phyloP scores from a whole-genome alignment of 1,140 invertebrate species.

The Drosophila punjabiensis region DNA sequence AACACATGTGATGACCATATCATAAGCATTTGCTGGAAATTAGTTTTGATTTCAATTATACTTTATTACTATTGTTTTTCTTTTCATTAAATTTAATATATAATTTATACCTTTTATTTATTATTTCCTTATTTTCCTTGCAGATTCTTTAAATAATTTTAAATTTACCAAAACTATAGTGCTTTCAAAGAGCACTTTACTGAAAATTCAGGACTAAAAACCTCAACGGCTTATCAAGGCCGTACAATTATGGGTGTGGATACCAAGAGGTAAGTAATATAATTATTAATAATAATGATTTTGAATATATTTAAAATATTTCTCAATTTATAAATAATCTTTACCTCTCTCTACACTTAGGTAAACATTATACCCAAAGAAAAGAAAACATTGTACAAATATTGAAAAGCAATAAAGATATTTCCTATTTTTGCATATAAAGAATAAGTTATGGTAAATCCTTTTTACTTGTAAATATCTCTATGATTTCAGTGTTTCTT shows the following conservation, averaged over 20 bases:
- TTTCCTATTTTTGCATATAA: neutral
- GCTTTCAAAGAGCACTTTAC: constrained; percentile 36
- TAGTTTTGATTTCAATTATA: neutral
- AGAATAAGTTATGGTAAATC: neutral
- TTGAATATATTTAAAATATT: neutral
- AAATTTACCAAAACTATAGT: constrained; percentile 24
- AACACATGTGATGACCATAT: constrained; percentile 51
- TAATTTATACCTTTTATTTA: neutral
- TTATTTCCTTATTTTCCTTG: constrained; percentile 28
- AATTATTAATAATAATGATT: neutral
- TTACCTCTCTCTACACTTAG: neutral
- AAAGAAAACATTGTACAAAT: constrained; percentile 4
- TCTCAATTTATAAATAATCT: neutral
- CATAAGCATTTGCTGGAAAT: neutral
- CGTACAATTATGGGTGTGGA: constrained; percentile 82
- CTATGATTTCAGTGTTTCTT: neutral
- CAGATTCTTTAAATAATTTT: constrained; percentile 52
- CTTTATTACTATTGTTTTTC: neutral
- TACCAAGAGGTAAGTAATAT: constrained; percentile 65
- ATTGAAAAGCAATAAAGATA: constrained; percentile 2
- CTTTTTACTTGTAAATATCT: neutral
- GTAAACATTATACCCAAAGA: neutral
- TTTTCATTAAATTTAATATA: no score
- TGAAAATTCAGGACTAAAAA: constrained; percentile 21
- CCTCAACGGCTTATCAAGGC: constrained; percentile 65